Evolutionary conservation across 2,113 vertebrate genomes (phyloP).

Genomic region (Sciurus niger): DNA sequence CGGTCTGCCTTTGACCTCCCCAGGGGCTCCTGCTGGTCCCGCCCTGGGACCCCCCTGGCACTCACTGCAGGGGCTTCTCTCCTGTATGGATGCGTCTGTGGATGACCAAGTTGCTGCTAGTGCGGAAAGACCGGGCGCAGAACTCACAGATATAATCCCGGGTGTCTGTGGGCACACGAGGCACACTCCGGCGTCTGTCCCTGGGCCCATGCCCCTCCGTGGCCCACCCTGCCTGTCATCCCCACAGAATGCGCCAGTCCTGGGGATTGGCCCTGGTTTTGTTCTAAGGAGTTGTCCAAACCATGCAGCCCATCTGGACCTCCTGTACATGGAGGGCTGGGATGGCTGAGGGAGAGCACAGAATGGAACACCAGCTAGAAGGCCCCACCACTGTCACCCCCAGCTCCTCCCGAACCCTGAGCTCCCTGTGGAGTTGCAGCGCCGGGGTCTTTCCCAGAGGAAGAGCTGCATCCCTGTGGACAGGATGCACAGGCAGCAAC

Average conservation of each 20-base stretch:
- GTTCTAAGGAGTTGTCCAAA: background rate
- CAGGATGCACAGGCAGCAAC: background rate
- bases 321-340: background rate
- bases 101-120: constrained; percentile 93
- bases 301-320: background rate
- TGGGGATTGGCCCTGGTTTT: background rate
- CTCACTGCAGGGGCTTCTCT: constrained; percentile 93
- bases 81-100: constrained; percentile 93
- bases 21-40: background rate
- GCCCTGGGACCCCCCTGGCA: background rate
- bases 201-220: background rate
- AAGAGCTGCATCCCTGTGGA: background rate
- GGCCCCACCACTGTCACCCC: background rate
- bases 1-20: background rate
- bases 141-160: constrained; percentile 94
- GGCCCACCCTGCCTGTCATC: background rate
- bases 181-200: background rate
- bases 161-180: constrained; percentile 85
- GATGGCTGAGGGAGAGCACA: background rate
- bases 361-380: background rate
- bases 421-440: background rate
- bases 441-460: background rate
- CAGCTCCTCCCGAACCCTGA: background rate
- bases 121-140: constrained; percentile 92
- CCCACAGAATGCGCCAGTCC: background rate